Evolutionary conservation across 2,888 invertebrate species (phyloP).

Genomic region (Conistra vaccinii): DNA sequence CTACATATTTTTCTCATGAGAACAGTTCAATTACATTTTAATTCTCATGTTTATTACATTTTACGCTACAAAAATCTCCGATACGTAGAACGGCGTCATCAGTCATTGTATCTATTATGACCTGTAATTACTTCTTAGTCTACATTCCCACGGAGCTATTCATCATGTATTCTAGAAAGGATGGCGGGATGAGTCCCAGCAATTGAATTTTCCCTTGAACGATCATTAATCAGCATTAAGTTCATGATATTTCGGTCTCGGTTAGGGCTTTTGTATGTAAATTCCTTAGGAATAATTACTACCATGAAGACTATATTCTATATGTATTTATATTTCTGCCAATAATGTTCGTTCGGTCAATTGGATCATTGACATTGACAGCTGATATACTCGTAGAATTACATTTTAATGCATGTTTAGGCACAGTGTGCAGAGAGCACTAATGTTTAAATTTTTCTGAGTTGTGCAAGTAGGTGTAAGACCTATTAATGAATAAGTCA

Average conservation of each 20-base stretch:
- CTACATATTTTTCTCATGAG: neutral
- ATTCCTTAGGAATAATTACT: neutral
- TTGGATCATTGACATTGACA: neutral
- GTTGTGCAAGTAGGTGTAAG: neutral
- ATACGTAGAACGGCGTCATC: conserved; percentile 25
- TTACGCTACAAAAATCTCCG: conserved; percentile 14
- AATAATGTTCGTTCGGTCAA: neutral
- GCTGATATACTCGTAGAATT: too few species aligned
- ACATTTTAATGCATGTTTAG: neutral
- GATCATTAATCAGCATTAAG: conserved; percentile 48
- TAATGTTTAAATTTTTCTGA: too few species aligned
- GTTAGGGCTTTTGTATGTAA: neutral
- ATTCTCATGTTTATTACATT: neutral
- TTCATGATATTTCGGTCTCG: conserved; percentile 22
- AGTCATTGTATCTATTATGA: conserved; percentile 32
- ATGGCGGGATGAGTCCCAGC: conserved; percentile 1
- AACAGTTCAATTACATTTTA: neutral
- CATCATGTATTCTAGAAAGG: conserved; percentile 41
- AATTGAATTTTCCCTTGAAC: conserved; percentile 33
- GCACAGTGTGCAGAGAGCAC: too few species aligned
- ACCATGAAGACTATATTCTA: neutral
- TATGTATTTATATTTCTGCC: neutral
- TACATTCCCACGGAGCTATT: conserved; percentile 39
- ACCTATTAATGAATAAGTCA: neutral
- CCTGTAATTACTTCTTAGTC: conserved; percentile 42